Evolutionary conservation across 2,888 invertebrate species (phyloP).

Genomic region (Aleiodes alternator): DNA sequence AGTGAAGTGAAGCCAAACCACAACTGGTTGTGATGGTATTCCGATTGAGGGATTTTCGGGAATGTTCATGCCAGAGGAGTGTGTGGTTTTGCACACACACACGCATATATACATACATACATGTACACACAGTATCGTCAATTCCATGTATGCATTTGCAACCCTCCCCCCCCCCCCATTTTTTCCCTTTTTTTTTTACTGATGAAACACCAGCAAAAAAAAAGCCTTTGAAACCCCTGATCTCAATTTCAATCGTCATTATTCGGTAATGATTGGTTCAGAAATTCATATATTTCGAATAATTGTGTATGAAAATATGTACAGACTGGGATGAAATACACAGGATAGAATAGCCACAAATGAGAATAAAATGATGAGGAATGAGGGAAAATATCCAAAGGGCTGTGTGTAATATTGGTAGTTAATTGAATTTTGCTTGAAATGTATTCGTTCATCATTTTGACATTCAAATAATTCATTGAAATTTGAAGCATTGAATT

Average conservation of each 20-base stretch:
- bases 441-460: too few relatives aligned
- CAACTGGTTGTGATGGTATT: conserved; percentile 13
- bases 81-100: conserved; percentile 5
- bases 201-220: conserved; percentile 4
- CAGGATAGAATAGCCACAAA: too few relatives aligned
- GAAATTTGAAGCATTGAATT: conserved; percentile 16
- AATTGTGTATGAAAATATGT: too few relatives aligned
- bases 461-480: too few relatives aligned
- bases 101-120: too few relatives aligned
- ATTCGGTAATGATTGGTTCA: conserved; percentile 56
- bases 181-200: conserved; percentile 7
- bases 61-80: conserved; percentile 14
- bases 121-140: not conserved
- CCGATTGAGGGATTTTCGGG: conserved; percentile 1
- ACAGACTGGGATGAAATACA: too few relatives aligned
- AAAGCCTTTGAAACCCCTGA: conserved; percentile 44
- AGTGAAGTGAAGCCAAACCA: conserved; percentile 1
- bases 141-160: conserved; percentile 17
- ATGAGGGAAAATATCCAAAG: too few relatives aligned
- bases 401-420: too few relatives aligned
- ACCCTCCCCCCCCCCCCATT: too few relatives aligned
- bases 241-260: conserved; percentile 59
- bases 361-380: too few relatives aligned
- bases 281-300: too few relatives aligned
- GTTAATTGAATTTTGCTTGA: too few relatives aligned